phyloP scores from a whole-genome alignment of 2,113 vertebrate species.

The Cathartes aura region DNA sequence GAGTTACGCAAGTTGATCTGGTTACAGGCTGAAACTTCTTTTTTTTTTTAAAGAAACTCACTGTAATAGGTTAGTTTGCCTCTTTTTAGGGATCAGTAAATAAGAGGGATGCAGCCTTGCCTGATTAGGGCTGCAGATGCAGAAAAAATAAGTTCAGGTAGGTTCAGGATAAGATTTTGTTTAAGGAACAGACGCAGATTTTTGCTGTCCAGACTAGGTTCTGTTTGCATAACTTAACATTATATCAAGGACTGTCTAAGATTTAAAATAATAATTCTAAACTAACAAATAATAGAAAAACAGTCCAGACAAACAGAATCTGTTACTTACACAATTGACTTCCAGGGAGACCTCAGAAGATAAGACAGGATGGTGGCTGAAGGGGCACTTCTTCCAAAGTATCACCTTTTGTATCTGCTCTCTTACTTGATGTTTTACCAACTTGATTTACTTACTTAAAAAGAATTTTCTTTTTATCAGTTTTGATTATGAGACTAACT shows the following conservation, averaged over 20 bases:
- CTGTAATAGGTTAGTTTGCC: neutral
- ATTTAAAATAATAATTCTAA: neutral
- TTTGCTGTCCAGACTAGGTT: neutral
- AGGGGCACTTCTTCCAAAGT: neutral
- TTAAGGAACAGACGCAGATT: neutral
- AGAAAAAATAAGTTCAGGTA: neutral
- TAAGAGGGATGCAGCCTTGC: neutral
- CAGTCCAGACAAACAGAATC: neutral
- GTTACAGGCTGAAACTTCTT: neutral
- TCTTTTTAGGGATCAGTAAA: neutral
- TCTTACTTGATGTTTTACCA: neutral
- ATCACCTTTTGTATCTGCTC: neutral
- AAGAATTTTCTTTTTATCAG: neutral
- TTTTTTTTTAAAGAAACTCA: neutral
- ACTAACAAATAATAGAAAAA: neutral
- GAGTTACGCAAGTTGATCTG: neutral
- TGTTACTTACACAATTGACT: neutral
- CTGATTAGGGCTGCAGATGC: neutral
- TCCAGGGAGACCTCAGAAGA: neutral
- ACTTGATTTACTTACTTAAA: neutral
- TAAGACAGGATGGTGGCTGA: neutral
- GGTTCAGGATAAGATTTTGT: neutral
- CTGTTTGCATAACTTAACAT: neutral
- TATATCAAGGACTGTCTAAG: neutral
- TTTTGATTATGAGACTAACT: neutral